These are phyloP conservation scores for Drosophila austrosaltans DNA, from an alignment of 2,888 invertebrate species.

Conservation along the genomic window DNA sequence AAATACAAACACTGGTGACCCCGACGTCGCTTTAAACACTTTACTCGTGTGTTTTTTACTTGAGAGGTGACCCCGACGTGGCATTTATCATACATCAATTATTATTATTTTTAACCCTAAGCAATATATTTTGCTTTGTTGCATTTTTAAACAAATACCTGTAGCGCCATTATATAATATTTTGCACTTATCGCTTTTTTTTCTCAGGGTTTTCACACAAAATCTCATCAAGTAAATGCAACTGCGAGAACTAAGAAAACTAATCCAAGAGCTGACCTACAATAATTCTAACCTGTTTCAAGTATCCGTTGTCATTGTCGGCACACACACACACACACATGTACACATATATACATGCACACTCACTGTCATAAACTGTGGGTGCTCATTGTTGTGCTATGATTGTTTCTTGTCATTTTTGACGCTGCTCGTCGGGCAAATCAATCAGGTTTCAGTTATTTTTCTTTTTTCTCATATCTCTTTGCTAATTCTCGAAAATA, in stretches of 20 bases:
- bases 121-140: too few species aligned
- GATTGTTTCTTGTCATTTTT: constrained; percentile 51
- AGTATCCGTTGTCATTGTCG: constrained; percentile 17
- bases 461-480: constrained; percentile 2
- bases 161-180: too few species aligned
- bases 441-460: constrained; percentile 38
- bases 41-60: too few species aligned
- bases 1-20: too few species aligned
- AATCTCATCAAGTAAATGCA: background rate
- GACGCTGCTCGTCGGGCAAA: constrained; percentile 44
- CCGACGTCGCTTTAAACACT: too few species aligned
- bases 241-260: background rate
- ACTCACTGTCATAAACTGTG: constrained; percentile 9
- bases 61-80: too few species aligned
- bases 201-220: background rate
- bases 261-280: constrained; percentile 11
- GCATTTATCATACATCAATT: too few species aligned
- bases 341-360: background rate
- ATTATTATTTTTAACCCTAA: too few species aligned
- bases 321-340: background rate
- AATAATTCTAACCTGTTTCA: constrained; percentile 11
- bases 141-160: too few species aligned
- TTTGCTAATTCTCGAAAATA: constrained; percentile 70
- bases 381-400: constrained; percentile 30
- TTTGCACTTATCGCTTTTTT: background rate